Conservation (phyloP, 2,113 vertebrate species). For the Aptenodytes forsteri region DNA sequence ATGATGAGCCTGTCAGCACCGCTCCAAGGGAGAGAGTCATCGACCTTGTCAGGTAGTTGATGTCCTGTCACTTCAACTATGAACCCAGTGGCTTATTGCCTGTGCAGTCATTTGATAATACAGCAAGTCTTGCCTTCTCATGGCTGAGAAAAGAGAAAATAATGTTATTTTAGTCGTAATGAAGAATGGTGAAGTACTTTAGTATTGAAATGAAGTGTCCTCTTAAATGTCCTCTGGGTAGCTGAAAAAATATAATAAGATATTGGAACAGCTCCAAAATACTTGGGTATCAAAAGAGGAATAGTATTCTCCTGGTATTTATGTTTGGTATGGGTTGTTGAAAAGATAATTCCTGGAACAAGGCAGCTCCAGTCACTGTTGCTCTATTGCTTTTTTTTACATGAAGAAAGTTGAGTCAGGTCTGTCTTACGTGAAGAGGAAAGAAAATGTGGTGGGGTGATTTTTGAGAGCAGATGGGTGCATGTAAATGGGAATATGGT, state of each 20-base stretch:
- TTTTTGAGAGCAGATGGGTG: not conserved
- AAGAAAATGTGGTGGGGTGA: not conserved
- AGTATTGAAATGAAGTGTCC: not conserved
- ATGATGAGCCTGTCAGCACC: conserved; percentile 92
- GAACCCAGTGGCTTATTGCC: not conserved
- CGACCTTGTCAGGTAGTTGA: conserved; percentile 94
- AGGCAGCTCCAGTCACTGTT: not conserved
- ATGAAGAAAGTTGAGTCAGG: not conserved
- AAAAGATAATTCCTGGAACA: not conserved
- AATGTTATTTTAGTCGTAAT: not conserved
- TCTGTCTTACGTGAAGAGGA: not conserved
- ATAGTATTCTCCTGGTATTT: not conserved
- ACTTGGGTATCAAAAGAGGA: not conserved
- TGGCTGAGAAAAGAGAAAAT: not conserved
- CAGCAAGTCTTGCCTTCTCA: not conserved
- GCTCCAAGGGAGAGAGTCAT: conserved; percentile 96
- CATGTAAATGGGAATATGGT: not conserved
- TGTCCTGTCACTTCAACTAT: conserved; percentile 25
- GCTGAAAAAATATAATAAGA: not conserved
- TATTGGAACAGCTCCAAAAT: not conserved
- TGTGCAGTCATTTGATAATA: not conserved
- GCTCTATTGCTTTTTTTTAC: not conserved
- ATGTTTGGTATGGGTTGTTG: not conserved
- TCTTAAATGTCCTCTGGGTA: not conserved
- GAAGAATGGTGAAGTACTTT: not conserved